Percentiles rank a stretch among this genome's conserved stretches.
Evolutionary conservation across 2,113 vertebrate species (phyloP).

Genomic region (Triplophysa tibetana): DNA sequence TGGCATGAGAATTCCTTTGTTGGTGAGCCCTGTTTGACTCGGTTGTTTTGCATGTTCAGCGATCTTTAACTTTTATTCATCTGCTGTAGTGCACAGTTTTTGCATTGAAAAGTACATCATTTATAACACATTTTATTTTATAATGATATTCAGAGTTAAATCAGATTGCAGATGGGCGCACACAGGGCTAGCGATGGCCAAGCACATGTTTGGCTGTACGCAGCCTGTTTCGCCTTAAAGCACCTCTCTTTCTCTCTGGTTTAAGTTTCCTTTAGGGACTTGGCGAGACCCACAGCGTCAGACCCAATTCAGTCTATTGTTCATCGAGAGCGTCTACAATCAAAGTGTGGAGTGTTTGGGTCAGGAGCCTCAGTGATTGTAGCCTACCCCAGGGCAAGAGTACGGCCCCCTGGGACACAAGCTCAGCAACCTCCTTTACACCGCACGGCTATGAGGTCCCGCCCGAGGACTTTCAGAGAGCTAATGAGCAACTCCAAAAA

Average conservation of each 20-base stretch:
- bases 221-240: constrained; percentile 5
- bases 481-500: constrained; percentile 29
- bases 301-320: constrained; percentile 55
- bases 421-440: constrained; percentile 15
- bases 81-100: background rate
- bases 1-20: background rate
- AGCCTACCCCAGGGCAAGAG: constrained; percentile 48
- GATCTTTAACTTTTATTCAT: background rate
- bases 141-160: constrained; percentile 4
- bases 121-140: background rate
- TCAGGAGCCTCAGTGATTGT: constrained; percentile 54
- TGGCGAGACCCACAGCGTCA: constrained; percentile 50
- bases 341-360: constrained; percentile 60
- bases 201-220: constrained; percentile 12
- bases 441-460: background rate
- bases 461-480: constrained; percentile 28
- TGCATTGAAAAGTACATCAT: no score
- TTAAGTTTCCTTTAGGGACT: constrained; percentile 55
- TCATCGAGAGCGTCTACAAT: constrained; percentile 52
- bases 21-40: background rate
- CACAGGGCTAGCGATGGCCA: background rate
- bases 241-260: constrained; percentile 39
- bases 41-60: background rate
- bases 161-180: constrained; percentile 2
- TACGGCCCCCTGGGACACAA: constrained; percentile 27